These are phyloP conservation scores for Catagonus wagneri DNA, from an alignment of 2,113 vertebrate species.

Conservation along the genomic window DNA sequence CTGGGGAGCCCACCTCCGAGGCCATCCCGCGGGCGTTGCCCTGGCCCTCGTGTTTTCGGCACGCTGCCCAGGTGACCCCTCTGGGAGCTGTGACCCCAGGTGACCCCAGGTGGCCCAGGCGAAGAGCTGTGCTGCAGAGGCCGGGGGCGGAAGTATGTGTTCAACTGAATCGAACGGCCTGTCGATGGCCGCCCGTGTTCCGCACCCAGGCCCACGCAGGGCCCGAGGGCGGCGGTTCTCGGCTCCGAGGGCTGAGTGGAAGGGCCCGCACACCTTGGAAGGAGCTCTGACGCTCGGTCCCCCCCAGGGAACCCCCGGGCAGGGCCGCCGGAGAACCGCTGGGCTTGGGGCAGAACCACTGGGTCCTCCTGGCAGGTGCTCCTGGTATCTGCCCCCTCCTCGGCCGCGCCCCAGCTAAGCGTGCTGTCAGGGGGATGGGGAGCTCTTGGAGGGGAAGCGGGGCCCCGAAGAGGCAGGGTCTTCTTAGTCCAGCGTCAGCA, in stretches of 20 bases:
- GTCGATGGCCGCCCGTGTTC: rapidly evolving
- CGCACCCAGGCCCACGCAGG: not conserved
- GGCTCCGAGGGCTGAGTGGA: not conserved
- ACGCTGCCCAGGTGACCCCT: no score
- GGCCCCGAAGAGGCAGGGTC: rapidly evolving
- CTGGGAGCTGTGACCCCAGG: no score
- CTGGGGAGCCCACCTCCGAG: not conserved
- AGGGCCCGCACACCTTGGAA: not conserved
- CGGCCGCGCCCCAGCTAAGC: not conserved
- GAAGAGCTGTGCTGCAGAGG: not conserved
- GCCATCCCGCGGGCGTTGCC: no score
- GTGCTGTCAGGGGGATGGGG: not conserved
- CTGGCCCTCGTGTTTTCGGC: not conserved
- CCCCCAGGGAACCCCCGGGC: no score
- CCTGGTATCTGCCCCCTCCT: not conserved
- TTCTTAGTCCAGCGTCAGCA: not conserved
- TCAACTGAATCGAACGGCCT: rapidly evolving
- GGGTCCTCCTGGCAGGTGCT: not conserved
- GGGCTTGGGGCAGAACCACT: not conserved
- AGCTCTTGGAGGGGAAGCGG: no score
- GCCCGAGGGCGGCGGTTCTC: not conserved
- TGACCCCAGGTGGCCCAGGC: no score
- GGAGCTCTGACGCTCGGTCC: not conserved
- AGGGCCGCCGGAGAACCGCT: rapidly evolving
- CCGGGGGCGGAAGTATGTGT: not conserved